Evolutionary conservation across 2,888 invertebrate species (phyloP).

Genomic region (Petrolisthes manimaculis): DNA sequence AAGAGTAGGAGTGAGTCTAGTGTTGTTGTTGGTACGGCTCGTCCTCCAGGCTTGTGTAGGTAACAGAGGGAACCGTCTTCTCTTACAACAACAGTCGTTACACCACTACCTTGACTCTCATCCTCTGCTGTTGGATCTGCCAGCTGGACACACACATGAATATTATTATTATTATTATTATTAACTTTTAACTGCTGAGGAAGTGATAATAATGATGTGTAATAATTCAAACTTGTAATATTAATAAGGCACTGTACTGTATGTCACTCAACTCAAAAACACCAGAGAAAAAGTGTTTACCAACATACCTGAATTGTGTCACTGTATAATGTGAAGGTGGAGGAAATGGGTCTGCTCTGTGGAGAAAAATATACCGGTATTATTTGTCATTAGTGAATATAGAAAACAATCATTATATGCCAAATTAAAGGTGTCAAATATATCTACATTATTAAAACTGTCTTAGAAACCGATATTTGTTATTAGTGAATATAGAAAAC

Average conservation of each 20-base stretch:
- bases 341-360: conserved; percentile 40
- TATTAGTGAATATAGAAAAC: too few species aligned
- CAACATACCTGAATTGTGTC: conserved; percentile 50
- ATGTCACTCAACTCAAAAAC: too few species aligned
- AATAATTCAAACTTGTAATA: too few species aligned
- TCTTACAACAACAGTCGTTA: conserved; percentile 50
- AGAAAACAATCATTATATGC: too few species aligned
- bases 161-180: too few species aligned
- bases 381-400: too few species aligned
- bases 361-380: background rate
- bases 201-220: too few species aligned
- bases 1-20: conserved; percentile 36
- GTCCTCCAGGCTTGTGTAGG: conserved; percentile 59
- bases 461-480: too few species aligned
- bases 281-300: background rate
- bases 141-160: conserved; percentile 46
- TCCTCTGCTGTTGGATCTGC: conserved; percentile 64
- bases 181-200: too few species aligned
- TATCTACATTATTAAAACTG: too few species aligned
- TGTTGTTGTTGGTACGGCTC: conserved; percentile 28
- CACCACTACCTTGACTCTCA: conserved; percentile 59
- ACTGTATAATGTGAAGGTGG: conserved; percentile 58
- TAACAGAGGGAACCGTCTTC: conserved; percentile 51
- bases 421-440: too few species aligned
- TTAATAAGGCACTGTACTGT: too few species aligned